phyloP scores from a whole-genome alignment of 2,888 invertebrate genomes.

The Nebria salina region DNA sequence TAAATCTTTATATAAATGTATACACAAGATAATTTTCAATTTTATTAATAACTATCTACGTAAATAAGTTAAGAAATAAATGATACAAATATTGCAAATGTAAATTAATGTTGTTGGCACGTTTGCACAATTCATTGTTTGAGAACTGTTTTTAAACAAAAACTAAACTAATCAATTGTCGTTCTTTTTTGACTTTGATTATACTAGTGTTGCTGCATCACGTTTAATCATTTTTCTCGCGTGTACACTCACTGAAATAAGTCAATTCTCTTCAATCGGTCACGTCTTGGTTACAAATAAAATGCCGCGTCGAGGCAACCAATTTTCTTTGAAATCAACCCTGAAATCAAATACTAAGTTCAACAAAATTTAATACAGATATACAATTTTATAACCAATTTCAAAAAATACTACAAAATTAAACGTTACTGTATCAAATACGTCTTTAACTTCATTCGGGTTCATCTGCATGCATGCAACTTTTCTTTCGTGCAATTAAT shows the following conservation, averaged over 20 bases:
- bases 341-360: neutral
- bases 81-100: too few species aligned
- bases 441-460: too few species aligned
- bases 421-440: too few species aligned
- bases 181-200: slow-evolving; percentile 6
- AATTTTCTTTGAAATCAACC: neutral
- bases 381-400: too few species aligned
- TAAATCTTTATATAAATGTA: neutral
- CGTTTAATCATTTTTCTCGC: slow-evolving; percentile 28
- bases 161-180: slow-evolving; percentile 20
- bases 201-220: slow-evolving; percentile 29
- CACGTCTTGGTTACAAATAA: slow-evolving; percentile 26
- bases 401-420: too few species aligned
- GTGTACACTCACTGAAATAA: slow-evolving; percentile 31
- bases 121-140: neutral
- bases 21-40: neutral
- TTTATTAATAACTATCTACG: neutral
- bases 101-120: neutral
- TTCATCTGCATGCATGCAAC: too few species aligned
- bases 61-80: too few species aligned
- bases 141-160: neutral
- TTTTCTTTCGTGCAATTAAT: too few species aligned
- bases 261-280: slow-evolving; percentile 26
- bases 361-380: too few species aligned
- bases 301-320: slow-evolving; percentile 3